Percentiles rank a stretch among this genome's conserved stretches.
These are phyloP conservation scores for Sebastes trivittatus DNA, from an alignment of 2,797 vertebrate species.

Conservation along the genomic window DNA sequence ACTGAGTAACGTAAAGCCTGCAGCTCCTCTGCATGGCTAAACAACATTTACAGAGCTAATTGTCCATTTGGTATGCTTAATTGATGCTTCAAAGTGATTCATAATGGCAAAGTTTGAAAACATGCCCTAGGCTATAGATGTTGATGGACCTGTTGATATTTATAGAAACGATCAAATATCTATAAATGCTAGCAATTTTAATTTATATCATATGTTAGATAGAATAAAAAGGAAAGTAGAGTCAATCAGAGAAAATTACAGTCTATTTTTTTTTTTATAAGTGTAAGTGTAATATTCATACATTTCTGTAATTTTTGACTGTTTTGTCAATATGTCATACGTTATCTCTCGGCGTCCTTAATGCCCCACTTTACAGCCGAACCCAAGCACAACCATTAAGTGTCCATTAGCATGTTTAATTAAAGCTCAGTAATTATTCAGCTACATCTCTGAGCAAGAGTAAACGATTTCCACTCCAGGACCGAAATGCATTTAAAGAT, in stretches of 20 bases:
- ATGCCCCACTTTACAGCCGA: background rate
- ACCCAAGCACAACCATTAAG: slow-evolving; percentile 15
- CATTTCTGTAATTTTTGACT: background rate
- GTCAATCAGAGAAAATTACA: background rate
- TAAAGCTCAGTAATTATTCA: slow-evolving; percentile 49
- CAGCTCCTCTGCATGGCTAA: slow-evolving; percentile 47
- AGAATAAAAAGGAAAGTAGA: background rate
- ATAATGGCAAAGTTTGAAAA: slow-evolving; percentile 37
- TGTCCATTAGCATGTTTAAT: slow-evolving; percentile 61
- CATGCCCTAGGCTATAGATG: slow-evolving; percentile 34
- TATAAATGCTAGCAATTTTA: background rate
- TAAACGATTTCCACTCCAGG: slow-evolving; percentile 18
- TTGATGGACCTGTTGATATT: slow-evolving; percentile 1
- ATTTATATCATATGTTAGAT: background rate
- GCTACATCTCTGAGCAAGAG: slow-evolving; percentile 2
- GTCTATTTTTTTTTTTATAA: background rate
- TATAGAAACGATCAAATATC: background rate
- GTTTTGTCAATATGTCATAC: background rate
- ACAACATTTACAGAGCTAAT: slow-evolving; percentile 62
- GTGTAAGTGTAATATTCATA: background rate
- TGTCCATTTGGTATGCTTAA: slow-evolving; percentile 60
- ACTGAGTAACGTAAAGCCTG: slow-evolving; percentile 49
- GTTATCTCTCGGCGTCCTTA: background rate
- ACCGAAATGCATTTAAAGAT: slow-evolving; percentile 17
- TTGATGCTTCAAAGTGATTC: slow-evolving; percentile 63